phyloP scores from a whole-genome alignment of 2,888 invertebrate genomes.

The Loripinus fragilis region DNA sequence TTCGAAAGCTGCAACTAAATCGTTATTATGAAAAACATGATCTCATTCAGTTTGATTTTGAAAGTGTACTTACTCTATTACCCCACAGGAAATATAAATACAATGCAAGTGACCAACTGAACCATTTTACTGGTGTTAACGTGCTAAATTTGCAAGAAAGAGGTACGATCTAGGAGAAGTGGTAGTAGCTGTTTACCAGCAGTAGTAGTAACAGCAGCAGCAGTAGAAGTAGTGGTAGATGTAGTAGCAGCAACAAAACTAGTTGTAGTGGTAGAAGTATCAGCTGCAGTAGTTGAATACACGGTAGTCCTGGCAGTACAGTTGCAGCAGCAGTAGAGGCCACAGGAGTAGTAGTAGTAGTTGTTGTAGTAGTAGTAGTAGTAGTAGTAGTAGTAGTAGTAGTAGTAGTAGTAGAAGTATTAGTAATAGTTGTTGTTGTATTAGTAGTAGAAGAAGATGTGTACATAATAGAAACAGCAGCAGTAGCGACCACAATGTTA shows the following conservation, averaged over 20 bases:
- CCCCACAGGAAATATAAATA: no score
- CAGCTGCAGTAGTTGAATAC: not conserved
- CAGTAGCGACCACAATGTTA: no score
- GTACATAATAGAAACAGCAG: no score
- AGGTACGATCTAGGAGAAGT: not conserved
- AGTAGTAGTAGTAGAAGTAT: conserved; percentile 33
- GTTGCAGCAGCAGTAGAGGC: no score
- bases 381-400: conserved; percentile 44
- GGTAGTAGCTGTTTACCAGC: conserved; percentile 7
- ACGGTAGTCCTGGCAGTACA: not conserved
- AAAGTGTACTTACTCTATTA: no score
- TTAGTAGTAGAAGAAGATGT: no score
- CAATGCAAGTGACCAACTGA: no score
- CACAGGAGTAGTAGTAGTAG: no score
- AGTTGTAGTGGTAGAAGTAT: conserved; percentile 12
- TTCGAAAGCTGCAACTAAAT: no score
- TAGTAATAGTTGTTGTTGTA: conserved; percentile 17
- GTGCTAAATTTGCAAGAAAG: not conserved
- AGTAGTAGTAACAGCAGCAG: conserved; percentile 10
- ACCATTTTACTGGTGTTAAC: no score
- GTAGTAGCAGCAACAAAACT: not conserved
- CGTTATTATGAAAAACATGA: no score
- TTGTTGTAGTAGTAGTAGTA: conserved; percentile 39
- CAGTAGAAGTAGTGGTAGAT: conserved; percentile 5
- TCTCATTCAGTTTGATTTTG: no score